Evolutionary conservation across 2,888 invertebrate species (phyloP), one percentile per base, ranked within the genome.

Genomic region (Chloroclystis v-ata): DNA sequence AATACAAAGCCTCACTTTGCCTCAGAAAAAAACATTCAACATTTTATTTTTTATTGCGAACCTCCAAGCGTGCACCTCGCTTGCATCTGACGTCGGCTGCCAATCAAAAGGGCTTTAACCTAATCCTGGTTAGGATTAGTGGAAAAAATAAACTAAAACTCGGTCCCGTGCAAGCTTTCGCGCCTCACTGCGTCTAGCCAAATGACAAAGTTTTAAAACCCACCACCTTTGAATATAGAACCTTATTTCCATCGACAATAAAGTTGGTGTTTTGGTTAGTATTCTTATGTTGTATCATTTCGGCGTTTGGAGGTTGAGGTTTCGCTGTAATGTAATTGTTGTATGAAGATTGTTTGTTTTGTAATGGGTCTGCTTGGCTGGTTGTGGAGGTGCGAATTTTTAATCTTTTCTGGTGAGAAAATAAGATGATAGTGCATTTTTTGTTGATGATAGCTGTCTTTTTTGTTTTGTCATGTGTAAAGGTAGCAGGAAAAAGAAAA

Each of bases 51-150:
- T 41, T 41, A 25, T 65, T 56, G 49, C 64, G 60, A 62, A 61
- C 62, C 65, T 61, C 45, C 43, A 24, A 54, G 57, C 59, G 52
- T 51, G 62, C 66, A 67, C 67, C 59, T 55, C 56, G 49, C 68
- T 72, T 82, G 85, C 80, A 73, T 70, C 78, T 78, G 84, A 85
- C 84, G 82, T 69, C 82, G 81, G 80, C 86, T 85, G 86, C 85
- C 86, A 85, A 81, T 87, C 86, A 86, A 82, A 83, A 74, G 77
- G 81, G 77, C 82, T 84, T 84, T 82, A 75, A 75, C 78, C 81
- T 86, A 85, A 87, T 85, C 86, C 86, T 68, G 77, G 76, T 75
- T 76, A 75, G 85, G 86, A 85, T 86, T 85, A 84, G 28, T 77
- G 74, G 75, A 82, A 84, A 85, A 85, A 85, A 85, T 75, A 81